Base-by-base conservation (phyloP, 2,797 vertebrate species). In the Perodicticus potto region DNA sequence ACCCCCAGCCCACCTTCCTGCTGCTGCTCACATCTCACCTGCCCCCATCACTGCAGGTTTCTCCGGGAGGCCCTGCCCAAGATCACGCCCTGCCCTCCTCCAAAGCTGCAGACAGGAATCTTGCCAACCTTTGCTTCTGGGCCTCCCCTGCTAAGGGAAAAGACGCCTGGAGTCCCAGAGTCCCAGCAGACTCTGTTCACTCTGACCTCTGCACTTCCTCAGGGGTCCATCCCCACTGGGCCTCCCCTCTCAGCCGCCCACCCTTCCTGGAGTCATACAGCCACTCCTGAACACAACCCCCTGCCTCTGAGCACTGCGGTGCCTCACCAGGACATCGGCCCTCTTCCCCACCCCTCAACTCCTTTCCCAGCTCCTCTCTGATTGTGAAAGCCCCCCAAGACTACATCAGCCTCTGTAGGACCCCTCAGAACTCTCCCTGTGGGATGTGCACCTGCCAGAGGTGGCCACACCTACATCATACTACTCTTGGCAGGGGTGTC, bases 401-500 rank as follows among this genome's bases (percentile, higher is more conserved):
- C 65, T 37, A 55, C 17, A 23, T 3, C 7, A 5, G 45, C 37
- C n/a, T 3, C 49, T n/a, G 8, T 25, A 27, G 53, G 34, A 45
- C 29, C 7, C 25, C 34, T 4, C 3, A 59, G 34, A 43, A 73
- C 40, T 27, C 17, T 86, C 53, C 59, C 16, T 29, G 37, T 1
- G 27, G 53, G 49, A 55, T 32, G 12, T 20, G 27, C 37, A 16
- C 29, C 37, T 49, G n/a, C n/a, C n/a, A n/a, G 37, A 74, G 32
- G 34, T 2, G 2, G n/a, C 6, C 29, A 32, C 37, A 40, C 40
- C 45, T 43, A 9, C 0, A 2, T 4, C 32, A 65, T 11, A 23
- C 13, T 1, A 5, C 25, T 17, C 25, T 37, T 4, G 0, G 20
- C 14, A 55, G 6, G 5, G 57, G 57, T 5, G 7, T 27, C 34